phyloP scores from a whole-genome alignment of 2,113 vertebrate species.

The Psilopsiagon aurifrons region DNA sequence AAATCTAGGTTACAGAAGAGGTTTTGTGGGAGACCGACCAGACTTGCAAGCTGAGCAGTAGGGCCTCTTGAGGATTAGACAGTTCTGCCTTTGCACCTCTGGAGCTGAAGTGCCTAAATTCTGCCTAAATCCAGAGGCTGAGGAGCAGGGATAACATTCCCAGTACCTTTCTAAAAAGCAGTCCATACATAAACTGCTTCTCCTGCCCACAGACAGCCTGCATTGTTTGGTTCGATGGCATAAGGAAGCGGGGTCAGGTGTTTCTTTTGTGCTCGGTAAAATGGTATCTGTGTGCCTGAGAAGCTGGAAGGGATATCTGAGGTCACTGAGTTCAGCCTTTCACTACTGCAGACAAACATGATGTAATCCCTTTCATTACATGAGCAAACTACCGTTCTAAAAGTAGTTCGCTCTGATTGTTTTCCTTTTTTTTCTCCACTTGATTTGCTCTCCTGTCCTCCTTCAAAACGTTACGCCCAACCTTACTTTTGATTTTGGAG shows the following conservation, averaged over 20 bases:
- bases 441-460: not conserved
- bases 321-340: slow-evolving; percentile 18
- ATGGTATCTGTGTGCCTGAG: not conserved
- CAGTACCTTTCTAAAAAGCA: not conserved
- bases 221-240: not conserved
- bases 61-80: not conserved
- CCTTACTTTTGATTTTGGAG: not conserved
- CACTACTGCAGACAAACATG: slow-evolving; percentile 31
- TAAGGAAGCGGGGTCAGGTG: not conserved
- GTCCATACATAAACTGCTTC: not conserved
- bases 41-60: not conserved
- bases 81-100: not conserved
- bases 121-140: not conserved
- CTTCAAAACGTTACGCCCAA: not conserved
- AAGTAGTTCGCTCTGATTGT: slow-evolving; percentile 16
- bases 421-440: not conserved
- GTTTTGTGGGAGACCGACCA: not conserved
- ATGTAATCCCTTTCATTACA: slow-evolving; percentile 30
- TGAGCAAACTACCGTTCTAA: slow-evolving; percentile 28
- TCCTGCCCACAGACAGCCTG: not conserved
- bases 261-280: slow-evolving; percentile 46
- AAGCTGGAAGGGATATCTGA: slow-evolving; percentile 38
- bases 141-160: not conserved
- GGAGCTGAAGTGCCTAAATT: not conserved
- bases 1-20: not conserved